phyloP scores from a whole-genome alignment of 1,140 invertebrate species.

The Bombyx mandarina region DNA sequence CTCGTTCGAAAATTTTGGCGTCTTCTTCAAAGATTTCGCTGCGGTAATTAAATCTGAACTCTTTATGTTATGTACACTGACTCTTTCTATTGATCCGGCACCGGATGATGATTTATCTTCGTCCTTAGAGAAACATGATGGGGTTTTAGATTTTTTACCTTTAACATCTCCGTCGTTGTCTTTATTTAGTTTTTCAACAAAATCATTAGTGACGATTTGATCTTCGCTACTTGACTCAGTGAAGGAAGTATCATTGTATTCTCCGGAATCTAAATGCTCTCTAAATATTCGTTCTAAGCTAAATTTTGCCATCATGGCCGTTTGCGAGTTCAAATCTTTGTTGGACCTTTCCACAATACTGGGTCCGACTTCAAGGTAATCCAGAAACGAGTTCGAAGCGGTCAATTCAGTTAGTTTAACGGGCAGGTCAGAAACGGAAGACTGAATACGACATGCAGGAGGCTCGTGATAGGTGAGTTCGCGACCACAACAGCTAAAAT shows the following conservation, averaged over 20 bases:
- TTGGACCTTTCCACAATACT: constrained; percentile 39
- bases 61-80: constrained; percentile 36
- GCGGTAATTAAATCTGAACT: constrained; percentile 35
- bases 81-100: constrained; percentile 28
- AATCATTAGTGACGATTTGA: constrained; percentile 35
- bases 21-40: constrained; percentile 31
- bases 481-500: constrained; percentile 60
- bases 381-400: constrained; percentile 52
- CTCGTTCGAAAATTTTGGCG: constrained; percentile 8
- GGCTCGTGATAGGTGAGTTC: constrained; percentile 53
- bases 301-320: constrained; percentile 62
- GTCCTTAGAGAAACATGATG: constrained; percentile 27
- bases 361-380: constrained; percentile 45
- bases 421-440: constrained; percentile 49
- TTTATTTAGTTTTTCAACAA: constrained; percentile 12
- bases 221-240: constrained; percentile 60
- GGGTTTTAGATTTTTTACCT: constrained; percentile 19
- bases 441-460: constrained; percentile 48
- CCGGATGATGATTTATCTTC: constrained; percentile 23
- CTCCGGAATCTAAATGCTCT: constrained; percentile 55
- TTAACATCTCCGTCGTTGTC: not conserved
- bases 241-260: constrained; percentile 53
- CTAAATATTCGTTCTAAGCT: constrained; percentile 49
- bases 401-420: constrained; percentile 41
- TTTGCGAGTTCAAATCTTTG: constrained; percentile 52